Evolutionary conservation across 2,888 invertebrate species (phyloP), one percentile per base, ranked within the genome.

Genomic region (Tillus elongatus): DNA sequence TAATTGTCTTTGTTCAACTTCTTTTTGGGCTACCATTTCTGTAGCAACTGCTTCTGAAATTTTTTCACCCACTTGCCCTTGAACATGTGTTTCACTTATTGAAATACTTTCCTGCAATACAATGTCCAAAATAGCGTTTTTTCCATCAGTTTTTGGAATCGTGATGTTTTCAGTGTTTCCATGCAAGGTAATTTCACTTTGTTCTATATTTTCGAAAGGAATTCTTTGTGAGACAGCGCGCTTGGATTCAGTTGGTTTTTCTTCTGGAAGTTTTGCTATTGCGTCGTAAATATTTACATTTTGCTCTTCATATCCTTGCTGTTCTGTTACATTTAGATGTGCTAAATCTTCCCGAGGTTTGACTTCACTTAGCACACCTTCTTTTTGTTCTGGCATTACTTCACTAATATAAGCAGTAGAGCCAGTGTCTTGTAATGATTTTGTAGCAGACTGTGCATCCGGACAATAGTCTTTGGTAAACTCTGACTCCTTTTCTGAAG

Each of bases 1-100:
- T 16, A 36, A 30, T 39, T 64, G 63, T 37, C 61, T 63, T 42
- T 65, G 62, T 30, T 64, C 53, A 3, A 72, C 51, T 45, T 68
- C 67, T 31, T 64, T 53, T 46, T 64, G 54, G 2, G 71, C 70
- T 10, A 53, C 64, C 2, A 58, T 64, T 56, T 70, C 64, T 43
- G 59, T 67, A 3, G 69, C 68, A 28, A 54, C 45, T n/a, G 60
- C 63, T 45, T 59, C 61, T 9, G 62, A 53, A 2, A 69, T 51
- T 53, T 70, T 63, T 35, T 59, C 51, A 33, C 62, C 59, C 42
- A 64, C 57, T 42, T 56, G 54, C 42, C 64, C 64, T 39, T 61
- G 56, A 8, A 53, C 44, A 24, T 53, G 53, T 14, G 62, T 50
- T 56, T 67, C 63, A 11, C 64, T 64, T 14, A 71, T 55, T 13